Conservation (phyloP, 2,113 vertebrate genomes). For the Apaloderma vittatum region DNA sequence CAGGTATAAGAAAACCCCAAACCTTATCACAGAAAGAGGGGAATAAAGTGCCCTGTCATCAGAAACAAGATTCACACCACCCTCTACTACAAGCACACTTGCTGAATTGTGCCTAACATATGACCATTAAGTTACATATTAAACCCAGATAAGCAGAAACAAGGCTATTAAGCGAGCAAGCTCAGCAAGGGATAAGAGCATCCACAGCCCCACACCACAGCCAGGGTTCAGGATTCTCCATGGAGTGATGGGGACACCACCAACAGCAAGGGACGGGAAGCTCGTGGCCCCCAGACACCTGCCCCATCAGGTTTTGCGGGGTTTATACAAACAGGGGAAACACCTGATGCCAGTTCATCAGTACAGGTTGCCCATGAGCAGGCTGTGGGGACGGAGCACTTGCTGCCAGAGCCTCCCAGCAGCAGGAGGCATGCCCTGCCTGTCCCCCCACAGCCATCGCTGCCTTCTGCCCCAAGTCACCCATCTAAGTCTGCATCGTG, state of each 20-base stretch:
- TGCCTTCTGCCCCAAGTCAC: neutral
- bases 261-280: accelerated
- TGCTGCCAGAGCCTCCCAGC: neutral
- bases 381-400: accelerated
- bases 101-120: neutral
- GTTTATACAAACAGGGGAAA: neutral
- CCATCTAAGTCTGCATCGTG: accelerated
- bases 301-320: neutral
- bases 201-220: neutral
- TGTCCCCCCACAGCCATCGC: accelerated
- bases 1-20: neutral
- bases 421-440: neutral
- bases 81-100: neutral
- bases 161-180: constrained; percentile 11
- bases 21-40: neutral
- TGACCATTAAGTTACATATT: constrained; percentile 38
- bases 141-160: constrained; percentile 70
- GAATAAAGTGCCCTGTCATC: neutral
- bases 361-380: accelerated
- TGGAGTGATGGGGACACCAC: neutral
- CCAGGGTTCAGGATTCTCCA: neutral
- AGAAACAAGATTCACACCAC: neutral
- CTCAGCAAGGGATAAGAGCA: constrained; percentile 46
- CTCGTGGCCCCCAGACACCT: neutral
- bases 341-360: accelerated